A percentile compares a stretch with the other conserved stretches of the same genome.
Evolutionary conservation across 2,113 vertebrate genomes (phyloP).

Genomic region (Oryzias woworae): DNA sequence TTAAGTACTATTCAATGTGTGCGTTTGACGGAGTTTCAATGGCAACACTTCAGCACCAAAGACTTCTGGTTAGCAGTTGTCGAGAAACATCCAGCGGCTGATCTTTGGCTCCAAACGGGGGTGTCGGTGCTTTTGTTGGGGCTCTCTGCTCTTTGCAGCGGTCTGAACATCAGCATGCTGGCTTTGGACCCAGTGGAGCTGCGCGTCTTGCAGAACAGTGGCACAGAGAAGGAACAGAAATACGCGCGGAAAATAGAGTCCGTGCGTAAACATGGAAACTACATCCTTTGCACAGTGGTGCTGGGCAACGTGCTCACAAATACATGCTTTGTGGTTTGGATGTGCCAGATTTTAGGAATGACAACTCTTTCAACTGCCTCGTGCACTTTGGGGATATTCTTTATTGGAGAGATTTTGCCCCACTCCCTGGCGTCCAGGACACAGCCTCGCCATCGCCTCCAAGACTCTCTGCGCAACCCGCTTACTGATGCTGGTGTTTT

Average conservation of each 20-base stretch:
- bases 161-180: constrained; percentile 90
- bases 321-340: constrained; percentile 90
- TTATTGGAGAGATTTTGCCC: constrained; percentile 92
- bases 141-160: constrained; percentile 89
- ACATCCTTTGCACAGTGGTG: constrained; percentile 92
- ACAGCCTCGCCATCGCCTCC: constrained; percentile 92
- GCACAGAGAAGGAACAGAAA: constrained; percentile 89
- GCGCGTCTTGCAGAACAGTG: constrained; percentile 91
- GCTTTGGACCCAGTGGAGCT: constrained; percentile 93
- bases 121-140: constrained; percentile 83
- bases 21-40: constrained; percentile 87
- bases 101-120: constrained; percentile 83
- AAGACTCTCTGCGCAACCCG: constrained; percentile 90
- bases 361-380: constrained; percentile 86
- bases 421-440: constrained; percentile 92
- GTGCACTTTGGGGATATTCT: constrained; percentile 90
- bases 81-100: constrained; percentile 75
- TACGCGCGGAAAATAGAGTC: constrained; percentile 90
- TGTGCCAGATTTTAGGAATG: constrained; percentile 85
- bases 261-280: constrained; percentile 90
- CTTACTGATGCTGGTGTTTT: constrained; percentile 89
- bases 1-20: constrained; percentile 91
- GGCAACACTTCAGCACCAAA: constrained; percentile 85
- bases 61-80: constrained; percentile 85
- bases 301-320: constrained; percentile 92